phyloP scores from a whole-genome alignment of 1,140 invertebrate species.

The Drosophila nasuta region DNA sequence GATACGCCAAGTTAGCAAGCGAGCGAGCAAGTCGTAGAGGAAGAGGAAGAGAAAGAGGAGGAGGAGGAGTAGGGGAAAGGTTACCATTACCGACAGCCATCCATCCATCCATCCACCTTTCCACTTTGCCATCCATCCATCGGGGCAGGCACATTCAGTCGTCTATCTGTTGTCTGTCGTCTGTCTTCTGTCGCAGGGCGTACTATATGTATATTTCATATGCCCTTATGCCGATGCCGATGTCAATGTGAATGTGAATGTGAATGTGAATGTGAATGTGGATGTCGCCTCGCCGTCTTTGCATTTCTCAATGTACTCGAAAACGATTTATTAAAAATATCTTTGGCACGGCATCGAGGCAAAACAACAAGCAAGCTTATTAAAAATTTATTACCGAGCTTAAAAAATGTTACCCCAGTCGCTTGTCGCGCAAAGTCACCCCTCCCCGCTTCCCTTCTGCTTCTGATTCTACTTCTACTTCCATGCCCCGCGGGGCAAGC shows the following conservation, averaged over 20 bases:
- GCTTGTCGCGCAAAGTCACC: slow-evolving; percentile 19
- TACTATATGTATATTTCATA: slow-evolving; percentile 63
- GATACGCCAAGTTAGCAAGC: slow-evolving; percentile 49
- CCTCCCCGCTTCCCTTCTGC: not conserved
- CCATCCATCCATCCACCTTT: slow-evolving; percentile 38
- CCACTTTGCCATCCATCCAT: slow-evolving; percentile 31
- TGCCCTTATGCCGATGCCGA: slow-evolving; percentile 44
- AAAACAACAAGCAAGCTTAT: slow-evolving; percentile 83
- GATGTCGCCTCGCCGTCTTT: slow-evolving; percentile 51
- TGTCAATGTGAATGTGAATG: slow-evolving; percentile 9
- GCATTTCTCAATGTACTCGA: slow-evolving; percentile 80
- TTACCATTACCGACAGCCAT: slow-evolving; percentile 66
- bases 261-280: slow-evolving; percentile 27
- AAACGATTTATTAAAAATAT: slow-evolving; percentile 83
- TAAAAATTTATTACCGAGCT: slow-evolving; percentile 83
- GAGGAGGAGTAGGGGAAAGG: not conserved
- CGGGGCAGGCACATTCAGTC: slow-evolving; percentile 22
- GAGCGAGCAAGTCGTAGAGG: slow-evolving; percentile 3
- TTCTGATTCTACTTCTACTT: not conserved
- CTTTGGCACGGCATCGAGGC: slow-evolving; percentile 72
- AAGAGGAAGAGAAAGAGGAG: not conserved
- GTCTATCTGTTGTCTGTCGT: slow-evolving; percentile 32
- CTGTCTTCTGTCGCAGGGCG: slow-evolving; percentile 24
- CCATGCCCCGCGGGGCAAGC: slow-evolving; percentile 53
- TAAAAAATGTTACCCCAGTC: slow-evolving; percentile 83